Conservation (phyloP, 2,888 invertebrate species). For the Mylabris sibirica region DNA sequence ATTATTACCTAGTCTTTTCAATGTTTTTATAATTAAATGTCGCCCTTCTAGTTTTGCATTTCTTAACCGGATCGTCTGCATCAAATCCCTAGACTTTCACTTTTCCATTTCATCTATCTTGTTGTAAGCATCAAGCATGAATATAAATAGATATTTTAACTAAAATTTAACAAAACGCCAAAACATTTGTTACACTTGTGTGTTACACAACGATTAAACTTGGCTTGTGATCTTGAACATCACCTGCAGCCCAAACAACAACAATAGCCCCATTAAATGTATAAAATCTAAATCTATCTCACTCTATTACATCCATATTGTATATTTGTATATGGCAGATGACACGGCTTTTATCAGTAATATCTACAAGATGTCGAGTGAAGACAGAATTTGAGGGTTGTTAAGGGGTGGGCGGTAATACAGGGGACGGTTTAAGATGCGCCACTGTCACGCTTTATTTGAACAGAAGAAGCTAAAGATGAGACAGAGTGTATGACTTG, state of each 20-base stretch:
- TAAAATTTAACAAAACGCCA: conserved; percentile 4
- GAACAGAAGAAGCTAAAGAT: conserved; percentile 23
- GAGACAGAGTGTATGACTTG: conserved; percentile 12
- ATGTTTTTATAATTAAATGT: conserved; percentile 9
- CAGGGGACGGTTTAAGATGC: neutral
- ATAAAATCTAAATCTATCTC: neutral
- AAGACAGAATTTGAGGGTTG: conserved; percentile 4
- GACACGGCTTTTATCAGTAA: conserved; percentile 40
- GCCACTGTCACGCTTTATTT: conserved; percentile 34
- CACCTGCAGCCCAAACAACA: conserved; percentile 6
- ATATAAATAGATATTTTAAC: conserved; percentile 9
- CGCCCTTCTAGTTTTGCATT: neutral
- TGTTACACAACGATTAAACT: conserved; percentile 5
- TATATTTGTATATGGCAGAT: conserved; percentile 34
- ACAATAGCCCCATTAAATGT: neutral
- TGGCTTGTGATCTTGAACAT: neutral
- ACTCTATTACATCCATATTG: neutral
- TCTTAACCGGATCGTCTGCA: neutral
- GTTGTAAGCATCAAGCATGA: neutral
- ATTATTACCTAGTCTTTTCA: conserved; percentile 7
- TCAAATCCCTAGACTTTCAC: neutral
- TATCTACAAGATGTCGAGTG: conserved; percentile 36
- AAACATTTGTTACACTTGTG: conserved; percentile 8
- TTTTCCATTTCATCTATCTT: neutral
- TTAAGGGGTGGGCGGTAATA: no score